phyloP scores from a whole-genome alignment of 2,797 vertebrate species.

The Silurus aristotelis region DNA sequence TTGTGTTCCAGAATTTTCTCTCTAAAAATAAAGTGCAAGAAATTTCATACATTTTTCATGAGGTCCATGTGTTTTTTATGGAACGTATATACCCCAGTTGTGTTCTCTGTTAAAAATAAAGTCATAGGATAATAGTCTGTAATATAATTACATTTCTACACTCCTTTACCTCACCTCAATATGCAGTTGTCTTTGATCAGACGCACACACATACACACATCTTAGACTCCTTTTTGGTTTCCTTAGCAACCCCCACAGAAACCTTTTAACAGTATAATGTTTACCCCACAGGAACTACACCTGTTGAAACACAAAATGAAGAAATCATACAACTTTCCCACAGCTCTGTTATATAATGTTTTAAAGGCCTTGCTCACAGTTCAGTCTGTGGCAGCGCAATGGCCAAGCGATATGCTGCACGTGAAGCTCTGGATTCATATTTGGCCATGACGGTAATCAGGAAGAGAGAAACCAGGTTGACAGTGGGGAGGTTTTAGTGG shows the following conservation, averaged over 20 bases:
- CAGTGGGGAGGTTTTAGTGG: not conserved
- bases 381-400: constrained; percentile 18
- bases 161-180: too few relatives aligned
- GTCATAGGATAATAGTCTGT: too few relatives aligned
- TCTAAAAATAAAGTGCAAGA: too few relatives aligned
- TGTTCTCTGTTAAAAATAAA: too few relatives aligned
- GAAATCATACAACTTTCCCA: not conserved
- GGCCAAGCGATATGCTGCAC: not conserved
- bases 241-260: not conserved
- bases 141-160: too few relatives aligned
- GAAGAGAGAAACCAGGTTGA: not conserved
- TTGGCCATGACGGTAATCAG: not conserved
- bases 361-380: constrained; percentile 52
- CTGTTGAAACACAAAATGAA: not conserved
- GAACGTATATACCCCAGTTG: too few relatives aligned
- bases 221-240: not conserved
- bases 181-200: not conserved
- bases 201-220: not conserved
- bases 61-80: too few relatives aligned
- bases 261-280: too few relatives aligned
- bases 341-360: not conserved
- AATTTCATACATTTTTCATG: too few relatives aligned
- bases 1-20: too few relatives aligned
- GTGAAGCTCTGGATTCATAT: not conserved
- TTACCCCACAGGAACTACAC: not conserved